phyloP scores from a whole-genome alignment of 2,113 vertebrate genomes.

The Stictonetta naevosa region DNA sequence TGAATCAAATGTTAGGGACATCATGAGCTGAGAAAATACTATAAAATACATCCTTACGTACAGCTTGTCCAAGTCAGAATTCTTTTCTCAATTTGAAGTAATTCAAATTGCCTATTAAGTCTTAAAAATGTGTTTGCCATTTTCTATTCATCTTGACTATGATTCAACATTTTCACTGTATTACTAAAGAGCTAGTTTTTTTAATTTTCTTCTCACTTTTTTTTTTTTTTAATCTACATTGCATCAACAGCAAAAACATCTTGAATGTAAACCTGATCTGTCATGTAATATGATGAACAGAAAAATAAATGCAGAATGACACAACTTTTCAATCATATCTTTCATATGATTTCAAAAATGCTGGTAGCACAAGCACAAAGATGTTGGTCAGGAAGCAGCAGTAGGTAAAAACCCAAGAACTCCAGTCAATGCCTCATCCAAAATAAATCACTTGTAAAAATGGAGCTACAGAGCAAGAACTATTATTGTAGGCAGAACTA shows the following conservation, averaged over 20 bases:
- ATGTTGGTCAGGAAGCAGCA: not conserved
- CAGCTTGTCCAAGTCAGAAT: not conserved
- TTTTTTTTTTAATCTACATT: not conserved
- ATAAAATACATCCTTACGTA: not conserved
- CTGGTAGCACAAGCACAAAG: not conserved
- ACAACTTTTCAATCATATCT: not conserved
- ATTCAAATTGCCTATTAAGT: not conserved
- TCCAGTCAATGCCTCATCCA: not conserved
- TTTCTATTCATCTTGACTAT: not conserved
- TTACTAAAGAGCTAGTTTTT: not conserved
- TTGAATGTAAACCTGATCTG: not conserved
- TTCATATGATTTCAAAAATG: not conserved
- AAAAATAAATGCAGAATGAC: not conserved
- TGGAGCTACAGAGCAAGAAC: not conserved
- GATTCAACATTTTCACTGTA: not conserved
- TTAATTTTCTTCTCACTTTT: not conserved
- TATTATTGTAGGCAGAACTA: not conserved
- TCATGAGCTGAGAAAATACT: not conserved
- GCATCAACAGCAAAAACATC: not conserved
- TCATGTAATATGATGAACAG: not conserved
- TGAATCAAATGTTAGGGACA: not conserved
- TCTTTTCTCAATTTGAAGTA: not conserved
- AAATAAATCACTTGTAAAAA: not conserved
- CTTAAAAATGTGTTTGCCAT: not conserved
- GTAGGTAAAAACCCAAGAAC: not conserved